Base-by-base conservation (phyloP, 2,888 invertebrate genomes). In the Gymnoscelis rufifasciata region DNA sequence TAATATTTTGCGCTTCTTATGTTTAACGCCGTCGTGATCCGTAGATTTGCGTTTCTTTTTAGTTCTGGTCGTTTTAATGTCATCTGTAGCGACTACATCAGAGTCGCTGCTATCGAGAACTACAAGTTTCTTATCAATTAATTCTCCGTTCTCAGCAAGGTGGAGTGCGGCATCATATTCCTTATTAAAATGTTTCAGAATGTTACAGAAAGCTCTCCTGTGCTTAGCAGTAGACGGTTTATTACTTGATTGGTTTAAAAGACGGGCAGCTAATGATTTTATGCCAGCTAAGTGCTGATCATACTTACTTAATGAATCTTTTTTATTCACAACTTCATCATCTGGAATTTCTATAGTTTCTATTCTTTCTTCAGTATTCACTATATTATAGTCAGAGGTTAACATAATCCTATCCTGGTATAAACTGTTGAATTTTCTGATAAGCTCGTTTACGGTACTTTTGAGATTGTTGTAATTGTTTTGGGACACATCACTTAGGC, bases 271-370 rank as follows among this genome's bases (percentile, higher is more conserved):
- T 8, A 86, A 46, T 27, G 68, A 47, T 62, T 68, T 73, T 4
- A 88, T 45, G 27, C 52, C 62, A 14, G 62, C 57, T 6, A 88
- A 59, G 57, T 82, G 74, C 27, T 69, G 68, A 28, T 74, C 60
- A 51, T 68, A 73, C 3, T 47, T 51, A 2, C 62, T 53, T 2
- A 53, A 35, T 46, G 60, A 69, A 5, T 55, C 58, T 43, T 59
- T 78, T 62, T 81, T 86, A 13, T 45, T 57, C 39, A 36, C 55
- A 10, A 70, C 72, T 8, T 74, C 50, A 31, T 52, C 54, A 38
- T 76, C 78, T 10, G 82, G 79, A 8, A 86, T 45, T 30, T 75
- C 72, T 24, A 87, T 81, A 0, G 81, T 81, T 51, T 83, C 83
- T 33, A 77, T 62, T 23, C 55, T 60, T 43, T 65, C 60, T 3